Conservation (phyloP, 1,140 invertebrate species). For the Anagrus nilaparvatae region DNA sequence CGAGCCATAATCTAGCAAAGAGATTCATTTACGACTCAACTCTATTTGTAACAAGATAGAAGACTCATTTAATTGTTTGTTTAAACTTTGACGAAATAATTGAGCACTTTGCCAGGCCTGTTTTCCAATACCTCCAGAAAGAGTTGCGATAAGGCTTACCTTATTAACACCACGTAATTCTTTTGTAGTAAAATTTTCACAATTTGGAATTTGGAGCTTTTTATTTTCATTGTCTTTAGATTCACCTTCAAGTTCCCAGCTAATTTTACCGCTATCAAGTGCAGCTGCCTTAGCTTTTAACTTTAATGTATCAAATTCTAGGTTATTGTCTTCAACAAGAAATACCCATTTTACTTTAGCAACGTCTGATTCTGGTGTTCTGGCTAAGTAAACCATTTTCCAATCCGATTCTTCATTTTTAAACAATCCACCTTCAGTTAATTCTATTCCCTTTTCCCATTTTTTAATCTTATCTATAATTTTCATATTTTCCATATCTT, state of each 20-base stretch:
- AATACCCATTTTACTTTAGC: slow-evolving; percentile 32
- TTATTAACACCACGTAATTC: slow-evolving; percentile 37
- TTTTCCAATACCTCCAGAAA: slow-evolving; percentile 61
- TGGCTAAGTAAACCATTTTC: slow-evolving; percentile 81
- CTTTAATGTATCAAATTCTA: slow-evolving; percentile 20
- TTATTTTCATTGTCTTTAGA: slow-evolving; percentile 13
- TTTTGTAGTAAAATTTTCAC: slow-evolving; percentile 25
- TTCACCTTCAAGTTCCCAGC: slow-evolving; percentile 28
- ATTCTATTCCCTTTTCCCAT: slow-evolving; percentile 57
- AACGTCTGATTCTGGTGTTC: slow-evolving; percentile 30
- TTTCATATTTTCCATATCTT: slow-evolving; percentile 18
- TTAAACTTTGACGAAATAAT: slow-evolving; percentile 63
- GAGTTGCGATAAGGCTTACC: slow-evolving; percentile 49
- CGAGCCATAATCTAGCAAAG: too few relatives aligned
- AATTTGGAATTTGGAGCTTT: slow-evolving; percentile 19
- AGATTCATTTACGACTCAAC: too few relatives aligned
- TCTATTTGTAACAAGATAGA: slow-evolving; percentile 28
- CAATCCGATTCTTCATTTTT: slow-evolving; percentile 86
- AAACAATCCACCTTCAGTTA: slow-evolving; percentile 51
- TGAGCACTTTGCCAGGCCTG: slow-evolving; percentile 86
- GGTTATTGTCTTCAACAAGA: slow-evolving; percentile 17
- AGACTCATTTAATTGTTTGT: slow-evolving; percentile 31
- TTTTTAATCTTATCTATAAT: slow-evolving; percentile 33
- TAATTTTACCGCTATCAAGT: slow-evolving; percentile 26
- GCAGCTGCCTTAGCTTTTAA: slow-evolving; percentile 20